Evolutionary conservation across 2,113 vertebrate genomes (phyloP).

Genomic region (Oreotrochilus melanogaster): DNA sequence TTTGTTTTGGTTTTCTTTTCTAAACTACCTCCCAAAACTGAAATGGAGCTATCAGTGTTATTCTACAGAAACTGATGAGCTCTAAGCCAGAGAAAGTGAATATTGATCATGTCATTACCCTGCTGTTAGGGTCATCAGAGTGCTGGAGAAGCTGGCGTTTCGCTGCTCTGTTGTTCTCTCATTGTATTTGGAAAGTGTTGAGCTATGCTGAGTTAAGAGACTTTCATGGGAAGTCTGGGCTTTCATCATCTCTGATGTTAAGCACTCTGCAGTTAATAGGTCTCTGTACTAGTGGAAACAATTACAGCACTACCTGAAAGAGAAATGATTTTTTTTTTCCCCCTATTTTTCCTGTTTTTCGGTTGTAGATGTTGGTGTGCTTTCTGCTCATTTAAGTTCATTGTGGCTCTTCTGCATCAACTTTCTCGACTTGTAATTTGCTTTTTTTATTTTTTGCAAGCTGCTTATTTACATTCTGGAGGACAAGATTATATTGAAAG

Average conservation of each 20-base stretch:
- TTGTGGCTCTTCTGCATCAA: neutral
- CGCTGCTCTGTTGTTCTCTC: neutral
- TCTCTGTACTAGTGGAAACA: neutral
- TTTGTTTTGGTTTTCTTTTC: neutral
- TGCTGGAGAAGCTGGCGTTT: neutral
- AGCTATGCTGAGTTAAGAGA: neutral
- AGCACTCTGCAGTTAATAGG: neutral
- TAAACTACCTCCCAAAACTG: neutral
- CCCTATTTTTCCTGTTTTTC: neutral
- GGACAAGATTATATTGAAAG: conserved; percentile 47
- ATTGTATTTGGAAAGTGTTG: neutral
- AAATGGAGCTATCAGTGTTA: neutral
- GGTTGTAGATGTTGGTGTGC: rapidly evolving
- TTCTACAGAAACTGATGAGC: neutral
- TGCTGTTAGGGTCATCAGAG: neutral
- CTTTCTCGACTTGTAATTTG: conserved; percentile 19
- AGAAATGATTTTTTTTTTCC: neutral
- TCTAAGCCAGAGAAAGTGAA: neutral
- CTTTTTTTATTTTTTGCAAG: neutral
- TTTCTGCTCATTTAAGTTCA: neutral
- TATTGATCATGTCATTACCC: neutral
- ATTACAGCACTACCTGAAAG: neutral
- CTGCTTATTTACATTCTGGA: conserved; percentile 39
- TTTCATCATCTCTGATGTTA: neutral
- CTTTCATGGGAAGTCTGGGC: neutral